A percentile compares a stretch with the other conserved stretches of the same genome.
Conservation (phyloP, 30 jellyfish, hydroid and myxozoan species). For the Clytia hemisphaerica region DNA sequence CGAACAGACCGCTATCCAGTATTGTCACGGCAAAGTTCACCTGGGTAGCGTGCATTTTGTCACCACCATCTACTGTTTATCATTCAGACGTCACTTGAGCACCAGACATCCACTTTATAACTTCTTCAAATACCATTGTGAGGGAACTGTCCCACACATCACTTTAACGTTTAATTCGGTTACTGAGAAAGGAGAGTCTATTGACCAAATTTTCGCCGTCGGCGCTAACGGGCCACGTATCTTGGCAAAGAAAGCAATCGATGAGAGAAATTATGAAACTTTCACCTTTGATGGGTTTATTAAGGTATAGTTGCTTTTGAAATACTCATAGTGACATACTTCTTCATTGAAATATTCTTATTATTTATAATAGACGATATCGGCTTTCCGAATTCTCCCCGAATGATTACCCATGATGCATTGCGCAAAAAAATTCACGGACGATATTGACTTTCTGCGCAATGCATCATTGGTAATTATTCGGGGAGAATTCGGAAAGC, state of each 20-base stretch:
- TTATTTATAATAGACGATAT: no score
- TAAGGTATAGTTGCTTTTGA: constrained; percentile 4
- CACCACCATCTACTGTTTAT: constrained; percentile 59
- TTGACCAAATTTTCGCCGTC: constrained; percentile 66
- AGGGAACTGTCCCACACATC: constrained; percentile 43
- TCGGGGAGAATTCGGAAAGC: no score
- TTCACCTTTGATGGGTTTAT: constrained; percentile 4
- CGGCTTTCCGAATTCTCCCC: no score
- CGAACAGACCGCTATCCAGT: constrained; percentile 65
- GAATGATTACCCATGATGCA: no score
- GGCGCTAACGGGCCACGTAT: constrained; percentile 69
- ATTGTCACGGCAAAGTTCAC: constrained; percentile 65
- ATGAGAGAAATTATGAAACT: constrained; percentile 9
- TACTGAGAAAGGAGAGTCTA: constrained; percentile 12
- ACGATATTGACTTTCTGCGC: no score
- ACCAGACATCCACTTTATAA: constrained; percentile 68
- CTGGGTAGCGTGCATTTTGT: constrained; percentile 61
- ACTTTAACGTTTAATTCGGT: neutral
- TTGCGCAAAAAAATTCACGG: no score
- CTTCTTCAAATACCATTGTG: constrained; percentile 58
- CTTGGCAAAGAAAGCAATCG: constrained; percentile 53
- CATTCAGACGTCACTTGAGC: constrained; percentile 69
- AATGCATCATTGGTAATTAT: no score
- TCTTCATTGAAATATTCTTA: no score
- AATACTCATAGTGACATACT: no score